These are phyloP conservation scores for Trinectes maculatus DNA, from an alignment of 2,113 vertebrate species.

Conservation along the genomic window DNA sequence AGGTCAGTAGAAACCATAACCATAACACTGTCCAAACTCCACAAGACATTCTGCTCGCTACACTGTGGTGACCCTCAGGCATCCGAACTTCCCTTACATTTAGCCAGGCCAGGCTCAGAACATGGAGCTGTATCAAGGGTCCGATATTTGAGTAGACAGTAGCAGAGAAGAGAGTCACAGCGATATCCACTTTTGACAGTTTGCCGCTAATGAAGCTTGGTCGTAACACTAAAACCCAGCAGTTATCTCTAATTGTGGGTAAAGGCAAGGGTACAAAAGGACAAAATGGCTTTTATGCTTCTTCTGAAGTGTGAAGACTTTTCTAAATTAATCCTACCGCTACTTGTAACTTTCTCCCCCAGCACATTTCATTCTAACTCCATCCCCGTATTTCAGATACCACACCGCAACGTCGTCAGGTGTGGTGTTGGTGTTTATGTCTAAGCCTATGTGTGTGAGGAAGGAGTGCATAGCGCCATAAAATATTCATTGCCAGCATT, in stretches of 20 bases:
- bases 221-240: neutral
- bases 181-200: conserved; percentile 1
- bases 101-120: no score
- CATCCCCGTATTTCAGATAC: conserved; percentile 8
- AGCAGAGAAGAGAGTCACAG: conserved; percentile 4
- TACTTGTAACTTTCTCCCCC: conserved; percentile 11
- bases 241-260: conserved; percentile 9
- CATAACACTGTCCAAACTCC: no score
- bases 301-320: neutral
- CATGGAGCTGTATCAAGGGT: no score
- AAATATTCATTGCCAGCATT: conserved; percentile 88
- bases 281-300: conserved; percentile 23
- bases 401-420: conserved; percentile 13
- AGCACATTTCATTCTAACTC: conserved; percentile 22
- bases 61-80: neutral
- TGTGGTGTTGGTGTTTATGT: conserved; percentile 16
- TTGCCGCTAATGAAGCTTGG: neutral
- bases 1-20: no score
- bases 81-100: neutral
- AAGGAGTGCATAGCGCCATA: conserved; percentile 75
- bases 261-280: neutral
- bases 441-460: conserved; percentile 35
- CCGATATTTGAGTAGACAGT: conserved; percentile 16
- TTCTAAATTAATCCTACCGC: conserved; percentile 23
- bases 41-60: no score